Evolutionary conservation across 2,797 vertebrate genomes (phyloP), one percentile per base, ranked within the genome.

Genomic region (Astyanax mexicanus): DNA sequence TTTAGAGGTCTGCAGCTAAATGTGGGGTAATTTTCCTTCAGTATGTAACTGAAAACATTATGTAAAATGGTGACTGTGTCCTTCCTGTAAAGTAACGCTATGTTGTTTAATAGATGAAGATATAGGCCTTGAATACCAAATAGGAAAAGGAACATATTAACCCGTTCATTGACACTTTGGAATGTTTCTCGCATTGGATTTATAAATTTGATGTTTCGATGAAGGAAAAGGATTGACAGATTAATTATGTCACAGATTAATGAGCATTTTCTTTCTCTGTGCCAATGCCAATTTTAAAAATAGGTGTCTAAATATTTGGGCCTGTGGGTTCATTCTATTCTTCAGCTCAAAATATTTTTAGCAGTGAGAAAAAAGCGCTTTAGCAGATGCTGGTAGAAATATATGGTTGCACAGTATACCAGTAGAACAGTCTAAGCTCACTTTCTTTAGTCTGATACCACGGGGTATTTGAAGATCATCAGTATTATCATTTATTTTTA

Each of bases 401-500:
- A 75, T 65, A 44, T 52, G 57, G 57, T 32, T 62, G 47, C 57
- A 37, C 57, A 35, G n/a, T n/a, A n/a, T n/a, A n/a, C n/a, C n/a
- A n/a, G n/a, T n/a, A n/a, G 47, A 77, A 60, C 70, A 81, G 72
- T 82, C 62, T 72, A 74, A 87, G 84, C 84, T 90, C 3, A 38
- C 58, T 85, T 86, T 86, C 79, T 80, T 81, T 82, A 80, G 69
- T 75, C 83, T 80, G 88, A 84, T 85, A 85, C 85, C 69, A 79
- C 84, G 78, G 86, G 86, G 84, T 87, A 74, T 85, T 83, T 74
- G 70, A 66, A 85, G 32, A 80, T 87, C 79, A 84, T 88, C 91
- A 92, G 89, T 92, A 92, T 92, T 93, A 90, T 84, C 83, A 67
- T 77, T 69, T 80, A 74, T 86, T 82, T 85, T 45, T 54, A 32